A percentile compares a stretch with the other conserved stretches of the same genome.
phyloP scores from a whole-genome alignment of 2,888 invertebrate species.

The Pterostichus niger region DNA sequence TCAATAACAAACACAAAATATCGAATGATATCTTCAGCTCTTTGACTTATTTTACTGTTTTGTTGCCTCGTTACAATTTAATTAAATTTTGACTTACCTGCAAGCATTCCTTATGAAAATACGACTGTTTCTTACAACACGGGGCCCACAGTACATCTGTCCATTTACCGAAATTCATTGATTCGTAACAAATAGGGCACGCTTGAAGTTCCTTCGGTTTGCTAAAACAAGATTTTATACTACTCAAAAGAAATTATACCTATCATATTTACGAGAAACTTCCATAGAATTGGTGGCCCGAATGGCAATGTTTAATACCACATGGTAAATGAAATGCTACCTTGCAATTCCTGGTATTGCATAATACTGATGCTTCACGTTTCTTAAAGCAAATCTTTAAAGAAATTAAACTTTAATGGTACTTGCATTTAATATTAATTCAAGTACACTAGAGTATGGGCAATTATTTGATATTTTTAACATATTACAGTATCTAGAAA shows the following conservation, averaged over 20 bases:
- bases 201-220: constrained; percentile 62
- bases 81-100: constrained; percentile 77
- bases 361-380: constrained; percentile 80
- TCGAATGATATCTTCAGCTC: too few relatives aligned
- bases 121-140: constrained; percentile 87
- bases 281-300: constrained; percentile 79
- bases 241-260: constrained; percentile 1
- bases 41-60: too few relatives aligned
- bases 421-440: background rate
- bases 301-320: constrained; percentile 78
- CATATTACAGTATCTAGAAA: background rate
- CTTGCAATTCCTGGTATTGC: constrained; percentile 78
- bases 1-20: too few relatives aligned
- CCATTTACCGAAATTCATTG: constrained; percentile 77
- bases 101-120: constrained; percentile 87
- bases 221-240: background rate
- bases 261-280: constrained; percentile 78
- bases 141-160: constrained; percentile 83
- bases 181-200: constrained; percentile 86
- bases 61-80: too few relatives aligned
- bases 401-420: constrained; percentile 61
- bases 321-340: constrained; percentile 81
- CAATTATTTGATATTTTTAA: too few relatives aligned
- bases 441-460: background rate
- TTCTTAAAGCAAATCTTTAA: constrained; percentile 78